Evolutionary conservation across 2,888 invertebrate species (phyloP).

Genomic region (Formica aserva): DNA sequence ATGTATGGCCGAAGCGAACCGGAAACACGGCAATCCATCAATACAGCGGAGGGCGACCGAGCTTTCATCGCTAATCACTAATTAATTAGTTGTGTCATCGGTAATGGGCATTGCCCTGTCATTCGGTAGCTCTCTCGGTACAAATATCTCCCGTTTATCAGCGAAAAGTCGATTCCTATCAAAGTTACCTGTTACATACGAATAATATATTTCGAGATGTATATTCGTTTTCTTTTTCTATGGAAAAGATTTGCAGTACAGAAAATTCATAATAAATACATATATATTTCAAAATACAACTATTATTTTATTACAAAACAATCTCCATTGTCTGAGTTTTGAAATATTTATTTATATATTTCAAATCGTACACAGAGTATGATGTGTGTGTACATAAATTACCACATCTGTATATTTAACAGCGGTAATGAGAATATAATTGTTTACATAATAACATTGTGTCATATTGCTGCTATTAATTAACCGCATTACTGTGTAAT

Average conservation of each 20-base stretch:
- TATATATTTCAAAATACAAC: neutral
- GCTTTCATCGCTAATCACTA: conserved; percentile 79
- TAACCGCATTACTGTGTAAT: conserved; percentile 28
- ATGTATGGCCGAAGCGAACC: conserved; percentile 63
- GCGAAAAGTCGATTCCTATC: conserved; percentile 45
- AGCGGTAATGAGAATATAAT: conserved; percentile 33
- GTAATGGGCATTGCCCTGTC: conserved; percentile 36
- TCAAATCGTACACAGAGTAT: neutral
- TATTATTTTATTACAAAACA: neutral
- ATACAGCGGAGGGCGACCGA: conserved; percentile 69
- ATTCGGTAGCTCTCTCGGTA: conserved; percentile 30
- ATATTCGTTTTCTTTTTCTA: neutral
- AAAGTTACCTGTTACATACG: conserved; percentile 20
- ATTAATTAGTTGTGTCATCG: conserved; percentile 77
- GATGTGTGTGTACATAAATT: neutral
- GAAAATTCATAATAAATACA: neutral
- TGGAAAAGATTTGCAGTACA: neutral
- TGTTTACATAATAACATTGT: conserved; percentile 20
- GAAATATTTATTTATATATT: conserved; percentile 10
- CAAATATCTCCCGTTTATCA: conserved; percentile 27
- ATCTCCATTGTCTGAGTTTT: neutral
- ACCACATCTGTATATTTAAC: conserved; percentile 8
- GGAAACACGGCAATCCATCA: conserved; percentile 79
- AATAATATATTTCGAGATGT: neutral
- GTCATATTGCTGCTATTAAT: conserved; percentile 24